Evolutionary conservation across 2,797 vertebrate species (phyloP).

Genomic region (Selene dorsalis): DNA sequence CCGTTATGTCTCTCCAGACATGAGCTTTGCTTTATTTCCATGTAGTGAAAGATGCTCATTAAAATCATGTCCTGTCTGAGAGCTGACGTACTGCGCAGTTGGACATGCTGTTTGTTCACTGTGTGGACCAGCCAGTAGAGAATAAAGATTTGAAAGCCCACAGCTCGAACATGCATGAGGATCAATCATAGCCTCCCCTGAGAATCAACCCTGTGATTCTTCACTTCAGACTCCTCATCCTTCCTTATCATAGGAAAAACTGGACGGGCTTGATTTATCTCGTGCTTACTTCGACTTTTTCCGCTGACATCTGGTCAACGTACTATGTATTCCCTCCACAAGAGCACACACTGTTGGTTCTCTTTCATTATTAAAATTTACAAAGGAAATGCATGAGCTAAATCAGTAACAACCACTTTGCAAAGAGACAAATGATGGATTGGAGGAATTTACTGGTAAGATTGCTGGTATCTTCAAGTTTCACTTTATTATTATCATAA

Average conservation of each 20-base stretch:
- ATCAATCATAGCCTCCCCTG: constrained; percentile 51
- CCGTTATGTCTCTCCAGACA: constrained; percentile 44
- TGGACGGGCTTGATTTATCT: constrained; percentile 9
- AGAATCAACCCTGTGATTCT: constrained; percentile 30
- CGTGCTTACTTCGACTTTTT: constrained; percentile 21
- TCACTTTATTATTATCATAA: not conserved
- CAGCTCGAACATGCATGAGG: constrained; percentile 40
- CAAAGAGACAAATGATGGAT: not conserved
- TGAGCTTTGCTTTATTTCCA: constrained; percentile 42
- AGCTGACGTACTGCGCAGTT: constrained; percentile 39
- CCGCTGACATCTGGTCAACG: constrained; percentile 27
- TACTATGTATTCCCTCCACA: constrained; percentile 24
- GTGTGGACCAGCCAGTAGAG: constrained; percentile 5
- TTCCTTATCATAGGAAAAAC: constrained; percentile 13
- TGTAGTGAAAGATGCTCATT: constrained; percentile 58
- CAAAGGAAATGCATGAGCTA: not conserved
- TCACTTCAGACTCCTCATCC: constrained; percentile 30
- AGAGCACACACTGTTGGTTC: not conserved
- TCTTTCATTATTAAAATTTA: not conserved
- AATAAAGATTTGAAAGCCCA: constrained; percentile 37
- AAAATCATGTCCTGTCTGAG: constrained; percentile 53
- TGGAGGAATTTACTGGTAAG: not conserved
- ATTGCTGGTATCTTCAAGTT: constrained; percentile 1
- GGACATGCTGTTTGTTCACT: constrained; percentile 32
- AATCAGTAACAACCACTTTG: not conserved